Percentiles rank a stretch among this genome's conserved stretches.
phyloP scores from a whole-genome alignment of 2,888 invertebrate species.

The Caenorhabditis panamensis region DNA sequence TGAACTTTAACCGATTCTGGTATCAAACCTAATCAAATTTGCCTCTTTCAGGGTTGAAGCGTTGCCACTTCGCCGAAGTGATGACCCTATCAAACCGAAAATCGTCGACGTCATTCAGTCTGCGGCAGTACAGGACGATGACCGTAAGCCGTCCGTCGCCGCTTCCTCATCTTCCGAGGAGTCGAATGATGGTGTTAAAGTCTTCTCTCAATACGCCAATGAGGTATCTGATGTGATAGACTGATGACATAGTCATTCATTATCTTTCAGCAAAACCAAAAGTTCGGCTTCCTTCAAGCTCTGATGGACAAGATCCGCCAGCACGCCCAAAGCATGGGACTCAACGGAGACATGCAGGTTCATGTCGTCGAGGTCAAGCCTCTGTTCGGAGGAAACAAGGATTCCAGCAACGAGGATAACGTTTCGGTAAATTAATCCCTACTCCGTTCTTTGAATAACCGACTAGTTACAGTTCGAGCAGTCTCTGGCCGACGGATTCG shows the following conservation, averaged over 20 bases:
- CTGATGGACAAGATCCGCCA: slow-evolving; percentile 75
- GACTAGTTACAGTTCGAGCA: slow-evolving; percentile 42
- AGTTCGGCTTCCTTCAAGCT: slow-evolving; percentile 71
- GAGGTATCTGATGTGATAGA: slow-evolving; percentile 4
- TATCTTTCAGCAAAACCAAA: slow-evolving; percentile 51
- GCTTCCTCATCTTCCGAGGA: slow-evolving; percentile 10
- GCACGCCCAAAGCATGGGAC: slow-evolving; percentile 72
- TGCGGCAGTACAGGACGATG: neutral
- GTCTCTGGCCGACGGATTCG: slow-evolving; percentile 68
- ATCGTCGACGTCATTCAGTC: slow-evolving; percentile 45
- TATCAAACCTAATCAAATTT: neutral
- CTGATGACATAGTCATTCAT: neutral
- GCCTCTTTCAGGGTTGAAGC: slow-evolving; percentile 49
- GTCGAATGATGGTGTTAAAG: slow-evolving; percentile 14
- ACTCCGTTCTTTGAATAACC: neutral
- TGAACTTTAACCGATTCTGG: neutral
- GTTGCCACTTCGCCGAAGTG: slow-evolving; percentile 53
- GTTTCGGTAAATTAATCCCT: slow-evolving; percentile 30
- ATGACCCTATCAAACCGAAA: slow-evolving; percentile 57
- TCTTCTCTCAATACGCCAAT: slow-evolving; percentile 35
- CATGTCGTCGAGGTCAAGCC: slow-evolving; percentile 78
- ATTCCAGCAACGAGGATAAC: slow-evolving; percentile 37
- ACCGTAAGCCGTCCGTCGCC: neutral
- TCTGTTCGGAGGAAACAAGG: slow-evolving; percentile 32
- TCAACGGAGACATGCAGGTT: slow-evolving; percentile 78